phyloP scores from a whole-genome alignment of 2,113 vertebrate genomes.

The Leucosticte australis region DNA sequence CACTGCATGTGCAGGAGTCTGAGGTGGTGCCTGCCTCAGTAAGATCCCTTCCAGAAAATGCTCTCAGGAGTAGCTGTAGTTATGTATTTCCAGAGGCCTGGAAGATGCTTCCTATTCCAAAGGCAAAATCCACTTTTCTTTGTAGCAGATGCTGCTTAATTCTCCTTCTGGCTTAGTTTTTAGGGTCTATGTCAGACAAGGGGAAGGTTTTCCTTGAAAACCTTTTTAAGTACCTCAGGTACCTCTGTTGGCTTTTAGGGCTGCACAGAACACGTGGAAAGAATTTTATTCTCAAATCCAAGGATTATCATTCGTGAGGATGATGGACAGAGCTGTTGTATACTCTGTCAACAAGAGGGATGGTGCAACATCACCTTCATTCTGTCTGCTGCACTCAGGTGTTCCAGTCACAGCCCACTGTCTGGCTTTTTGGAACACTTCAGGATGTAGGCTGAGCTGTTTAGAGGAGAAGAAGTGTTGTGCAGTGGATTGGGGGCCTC shows the following conservation, averaged over 20 bases:
- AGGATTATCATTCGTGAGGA: background rate
- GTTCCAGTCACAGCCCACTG: background rate
- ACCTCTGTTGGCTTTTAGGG: background rate
- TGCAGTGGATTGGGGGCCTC: background rate
- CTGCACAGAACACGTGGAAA: background rate
- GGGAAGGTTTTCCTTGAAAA: background rate
- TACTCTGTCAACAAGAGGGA: background rate
- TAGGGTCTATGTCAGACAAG: accelerated
- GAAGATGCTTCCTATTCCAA: background rate
- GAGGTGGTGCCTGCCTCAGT: background rate
- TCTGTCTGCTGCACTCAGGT: background rate
- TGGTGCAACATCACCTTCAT: background rate
- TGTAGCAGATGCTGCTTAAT: background rate
- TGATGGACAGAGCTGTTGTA: background rate
- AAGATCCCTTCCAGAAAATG: background rate
- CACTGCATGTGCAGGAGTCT: accelerated
- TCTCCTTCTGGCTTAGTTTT: background rate
- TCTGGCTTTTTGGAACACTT: background rate
- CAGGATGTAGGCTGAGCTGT: background rate
- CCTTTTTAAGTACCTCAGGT: background rate
- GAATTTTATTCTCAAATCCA: background rate
- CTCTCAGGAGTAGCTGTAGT: accelerated
- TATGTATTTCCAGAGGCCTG: background rate
- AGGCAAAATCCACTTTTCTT: background rate
- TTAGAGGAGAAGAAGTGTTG: background rate